Percentiles rank a stretch among this genome's conserved stretches.
These are phyloP conservation scores for Beris chalybata DNA, from an alignment of 2,888 invertebrate species.

Conservation along the genomic window DNA sequence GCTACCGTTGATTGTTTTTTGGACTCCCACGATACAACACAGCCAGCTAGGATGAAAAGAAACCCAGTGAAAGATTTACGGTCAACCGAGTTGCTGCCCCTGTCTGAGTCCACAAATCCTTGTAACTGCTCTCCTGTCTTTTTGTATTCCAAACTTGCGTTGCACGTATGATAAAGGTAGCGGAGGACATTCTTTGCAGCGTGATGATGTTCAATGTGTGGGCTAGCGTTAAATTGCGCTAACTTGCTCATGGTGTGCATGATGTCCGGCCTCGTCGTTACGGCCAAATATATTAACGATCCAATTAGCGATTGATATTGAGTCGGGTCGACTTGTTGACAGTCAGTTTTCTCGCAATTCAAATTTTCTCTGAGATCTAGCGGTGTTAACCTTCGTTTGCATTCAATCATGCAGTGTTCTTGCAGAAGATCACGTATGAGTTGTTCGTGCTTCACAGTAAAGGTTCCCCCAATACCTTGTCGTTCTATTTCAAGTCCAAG, in stretches of 20 bases:
- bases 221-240: constrained; percentile 39
- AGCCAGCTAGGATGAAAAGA: constrained; percentile 32
- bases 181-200: not conserved
- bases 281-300: constrained; percentile 36
- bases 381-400: constrained; percentile 18
- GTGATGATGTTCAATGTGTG: constrained; percentile 36
- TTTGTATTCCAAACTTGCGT: constrained; percentile 6
- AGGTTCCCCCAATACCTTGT: not conserved
- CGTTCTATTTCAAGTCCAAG: not conserved
- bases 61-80: constrained; percentile 39
- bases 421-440: not conserved
- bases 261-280: constrained; percentile 39
- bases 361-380: constrained; percentile 34
- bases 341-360: constrained; percentile 21
- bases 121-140: constrained; percentile 35
- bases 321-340: constrained; percentile 30
- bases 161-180: too few relatives aligned
- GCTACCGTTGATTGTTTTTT: constrained; percentile 37
- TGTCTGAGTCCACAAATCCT: constrained; percentile 41
- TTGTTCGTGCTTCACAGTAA: not conserved
- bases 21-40: constrained; percentile 34
- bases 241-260: constrained; percentile 37
- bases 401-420: not conserved
- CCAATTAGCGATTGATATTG: constrained; percentile 39
- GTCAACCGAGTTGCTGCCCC: constrained; percentile 37